phyloP scores from a whole-genome alignment of 2,797 vertebrate genomes.

The Myotis myotis region DNA sequence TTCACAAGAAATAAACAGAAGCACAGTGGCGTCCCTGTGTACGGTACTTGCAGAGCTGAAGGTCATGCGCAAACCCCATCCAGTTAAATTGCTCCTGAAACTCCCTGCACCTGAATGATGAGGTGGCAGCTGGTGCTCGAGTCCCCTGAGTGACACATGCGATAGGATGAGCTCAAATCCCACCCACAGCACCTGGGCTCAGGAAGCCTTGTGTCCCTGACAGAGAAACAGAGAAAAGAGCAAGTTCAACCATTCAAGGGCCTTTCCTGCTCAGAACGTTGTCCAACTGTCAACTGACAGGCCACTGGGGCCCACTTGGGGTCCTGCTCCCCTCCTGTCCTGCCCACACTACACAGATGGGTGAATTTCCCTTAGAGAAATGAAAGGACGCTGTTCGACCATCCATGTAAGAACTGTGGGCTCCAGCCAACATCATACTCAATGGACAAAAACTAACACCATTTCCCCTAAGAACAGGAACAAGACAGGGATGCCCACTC shows the following conservation, averaged over 20 bases:
- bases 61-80: background rate
- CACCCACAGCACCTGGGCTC: too few species aligned
- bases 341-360: background rate
- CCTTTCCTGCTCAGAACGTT: background rate
- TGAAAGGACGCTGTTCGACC: too few species aligned
- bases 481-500: too few species aligned
- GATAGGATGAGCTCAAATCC: background rate
- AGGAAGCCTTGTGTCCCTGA: background rate
- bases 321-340: too few species aligned
- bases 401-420: too few species aligned
- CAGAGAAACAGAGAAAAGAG: background rate
- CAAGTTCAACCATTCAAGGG: too few species aligned
- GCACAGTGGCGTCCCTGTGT: too few species aligned
- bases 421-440: too few species aligned
- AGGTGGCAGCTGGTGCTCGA: accelerated
- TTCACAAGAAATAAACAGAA: too few species aligned
- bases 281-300: background rate
- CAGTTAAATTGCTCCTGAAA: background rate
- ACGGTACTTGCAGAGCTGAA: background rate
- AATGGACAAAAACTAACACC: too few species aligned
- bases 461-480: too few species aligned
- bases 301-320: background rate
- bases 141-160: background rate
- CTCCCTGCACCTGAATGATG: background rate
- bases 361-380: background rate